A percentile compares a stretch with the other conserved stretches of the same genome.
Conservation (phyloP, 2,113 vertebrate genomes). For the Uria lomvia region DNA sequence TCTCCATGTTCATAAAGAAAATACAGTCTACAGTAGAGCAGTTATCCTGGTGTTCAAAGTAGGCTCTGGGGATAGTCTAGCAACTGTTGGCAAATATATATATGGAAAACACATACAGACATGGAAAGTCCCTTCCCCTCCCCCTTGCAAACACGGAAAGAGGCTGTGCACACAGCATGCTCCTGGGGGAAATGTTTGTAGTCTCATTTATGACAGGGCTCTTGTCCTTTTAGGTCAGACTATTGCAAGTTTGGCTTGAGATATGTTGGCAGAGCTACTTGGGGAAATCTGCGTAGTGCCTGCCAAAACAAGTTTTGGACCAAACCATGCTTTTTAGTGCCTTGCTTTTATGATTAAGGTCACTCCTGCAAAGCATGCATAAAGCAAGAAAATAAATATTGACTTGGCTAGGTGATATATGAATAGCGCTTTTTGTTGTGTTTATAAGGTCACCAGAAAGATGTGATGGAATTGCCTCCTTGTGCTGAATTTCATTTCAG, state of each 20-base stretch:
- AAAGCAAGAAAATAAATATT: conserved; percentile 49
- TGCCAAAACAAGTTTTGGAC: conserved; percentile 41
- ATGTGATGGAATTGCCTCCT: background rate
- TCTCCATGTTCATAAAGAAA: conserved; percentile 29
- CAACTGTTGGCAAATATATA: conserved; percentile 49
- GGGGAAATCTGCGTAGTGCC: background rate
- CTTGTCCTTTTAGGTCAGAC: conserved; percentile 50
- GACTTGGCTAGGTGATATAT: conserved; percentile 14
- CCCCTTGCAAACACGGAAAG: conserved; percentile 40
- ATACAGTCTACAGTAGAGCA: conserved; percentile 12
- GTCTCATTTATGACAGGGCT: conserved; percentile 51
- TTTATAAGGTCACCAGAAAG: conserved; percentile 25
- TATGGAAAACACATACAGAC: conserved; percentile 50
- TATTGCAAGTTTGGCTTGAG: conserved; percentile 37
- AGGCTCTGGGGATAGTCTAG: conserved; percentile 44
- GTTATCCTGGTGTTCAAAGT: conserved; percentile 10
- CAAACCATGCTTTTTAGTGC: background rate
- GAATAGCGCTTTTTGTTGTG: conserved; percentile 13
- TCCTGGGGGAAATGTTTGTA: conserved; percentile 45
- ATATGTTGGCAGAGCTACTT: background rate
- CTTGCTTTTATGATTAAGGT: conserved; percentile 26
- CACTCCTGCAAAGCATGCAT: background rate
- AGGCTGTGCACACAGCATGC: background rate
- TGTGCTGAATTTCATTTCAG: conserved; percentile 13
- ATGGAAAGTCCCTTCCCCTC: conserved; percentile 57